Evolutionary conservation across 2,113 vertebrate species (phyloP).

Genomic region (Microtus pennsylvanicus): DNA sequence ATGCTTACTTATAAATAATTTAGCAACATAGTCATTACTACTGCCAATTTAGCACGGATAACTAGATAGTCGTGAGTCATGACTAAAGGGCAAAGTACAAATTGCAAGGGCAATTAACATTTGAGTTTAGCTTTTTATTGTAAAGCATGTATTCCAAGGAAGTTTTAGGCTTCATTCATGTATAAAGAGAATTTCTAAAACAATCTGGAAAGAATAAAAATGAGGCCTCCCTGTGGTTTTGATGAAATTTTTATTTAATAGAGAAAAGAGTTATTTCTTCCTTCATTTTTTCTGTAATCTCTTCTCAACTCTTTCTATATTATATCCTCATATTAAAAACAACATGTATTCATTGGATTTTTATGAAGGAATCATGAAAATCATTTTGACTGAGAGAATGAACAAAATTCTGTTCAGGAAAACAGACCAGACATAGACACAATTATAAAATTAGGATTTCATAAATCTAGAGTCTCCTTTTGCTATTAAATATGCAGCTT

Average conservation of each 20-base stretch:
- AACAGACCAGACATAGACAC: neutral
- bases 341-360: neutral
- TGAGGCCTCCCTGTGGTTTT: neutral
- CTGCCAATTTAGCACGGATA: neutral
- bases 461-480: neutral
- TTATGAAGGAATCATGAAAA: neutral
- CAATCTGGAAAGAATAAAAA: neutral
- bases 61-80: neutral
- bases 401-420: neutral
- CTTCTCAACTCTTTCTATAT: neutral
- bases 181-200: neutral
- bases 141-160: neutral
- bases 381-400: neutral
- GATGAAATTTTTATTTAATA: neutral
- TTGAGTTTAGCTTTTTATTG: neutral
- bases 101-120: neutral
- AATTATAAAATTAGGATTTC: neutral
- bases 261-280: neutral
- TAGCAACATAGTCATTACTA: neutral
- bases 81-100: conserved; percentile 27
- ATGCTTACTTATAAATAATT: neutral
- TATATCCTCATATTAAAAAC: neutral
- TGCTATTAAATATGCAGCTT: neutral
- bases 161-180: neutral
- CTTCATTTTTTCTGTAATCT: neutral